These are phyloP conservation scores for Chrysomallon squamiferum DNA, from an alignment of 1,140 invertebrate species.

Conservation along the genomic window DNA sequence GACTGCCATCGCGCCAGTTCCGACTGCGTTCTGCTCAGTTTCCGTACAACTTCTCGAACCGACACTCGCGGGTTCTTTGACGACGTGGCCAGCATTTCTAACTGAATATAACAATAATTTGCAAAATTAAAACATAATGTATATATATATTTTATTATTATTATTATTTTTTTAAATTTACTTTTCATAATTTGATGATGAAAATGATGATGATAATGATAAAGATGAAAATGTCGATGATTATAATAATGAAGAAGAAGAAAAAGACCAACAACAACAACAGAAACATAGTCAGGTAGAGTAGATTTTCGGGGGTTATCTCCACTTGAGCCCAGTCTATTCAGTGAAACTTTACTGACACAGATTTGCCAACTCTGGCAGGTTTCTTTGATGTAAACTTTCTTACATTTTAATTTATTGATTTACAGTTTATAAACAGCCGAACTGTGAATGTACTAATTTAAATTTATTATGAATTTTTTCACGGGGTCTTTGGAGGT, in stretches of 20 bases:
- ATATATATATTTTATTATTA: background rate
- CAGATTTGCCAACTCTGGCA: too few relatives aligned
- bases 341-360: too few relatives aligned
- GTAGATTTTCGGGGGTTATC: too few relatives aligned
- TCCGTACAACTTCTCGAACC: slow-evolving; percentile 38
- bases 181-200: background rate
- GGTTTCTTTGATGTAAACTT: too few relatives aligned
- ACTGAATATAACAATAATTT: slow-evolving; percentile 20
- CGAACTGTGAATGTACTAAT: too few relatives aligned
- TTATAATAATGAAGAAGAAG: background rate
- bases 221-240: background rate
- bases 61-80: slow-evolving; percentile 17
- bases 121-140: background rate
- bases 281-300: background rate
- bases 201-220: too few relatives aligned
- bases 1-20: slow-evolving; percentile 55
- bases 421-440: too few relatives aligned
- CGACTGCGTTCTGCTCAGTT: slow-evolving; percentile 40
- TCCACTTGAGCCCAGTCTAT: too few relatives aligned
- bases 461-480: too few relatives aligned
- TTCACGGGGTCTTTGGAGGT: too few relatives aligned
- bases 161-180: background rate
- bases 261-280: background rate
- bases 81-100: slow-evolving; percentile 27
- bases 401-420: too few relatives aligned